Evolutionary conservation across 2,888 invertebrate genomes (phyloP).

Genomic region (Dryadula phaetusa): DNA sequence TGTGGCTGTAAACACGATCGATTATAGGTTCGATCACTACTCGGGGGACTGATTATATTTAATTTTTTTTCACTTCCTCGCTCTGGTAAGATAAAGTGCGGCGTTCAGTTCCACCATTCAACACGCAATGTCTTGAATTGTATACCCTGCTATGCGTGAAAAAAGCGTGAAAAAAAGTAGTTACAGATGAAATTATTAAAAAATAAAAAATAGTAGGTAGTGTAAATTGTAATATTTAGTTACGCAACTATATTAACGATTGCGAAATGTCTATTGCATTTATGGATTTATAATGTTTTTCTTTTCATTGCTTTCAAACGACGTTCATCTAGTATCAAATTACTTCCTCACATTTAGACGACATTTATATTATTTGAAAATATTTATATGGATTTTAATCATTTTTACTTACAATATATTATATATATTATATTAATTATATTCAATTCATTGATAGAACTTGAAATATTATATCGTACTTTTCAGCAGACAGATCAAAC

Average conservation of each 20-base stretch:
- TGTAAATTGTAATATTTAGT: not conserved
- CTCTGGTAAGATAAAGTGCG: too few species aligned
- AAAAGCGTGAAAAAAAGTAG: too few species aligned
- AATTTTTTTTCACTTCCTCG: too few species aligned
- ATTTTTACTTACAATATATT: not conserved
- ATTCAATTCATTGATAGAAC: not conserved
- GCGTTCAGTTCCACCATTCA: too few species aligned
- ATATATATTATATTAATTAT: too few species aligned
- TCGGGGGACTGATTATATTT: too few species aligned
- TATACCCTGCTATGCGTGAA: too few species aligned
- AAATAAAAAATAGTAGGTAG: not conserved
- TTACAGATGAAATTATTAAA: too few species aligned
- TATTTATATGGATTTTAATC: not conserved
- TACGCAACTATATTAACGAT: not conserved
- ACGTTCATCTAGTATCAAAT: not conserved
- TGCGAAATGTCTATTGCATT: not conserved
- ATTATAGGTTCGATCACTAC: too few species aligned
- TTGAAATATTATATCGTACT: not conserved
- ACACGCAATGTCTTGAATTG: too few species aligned
- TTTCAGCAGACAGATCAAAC: not conserved
- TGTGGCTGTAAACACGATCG: too few species aligned
- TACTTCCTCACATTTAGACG: not conserved
- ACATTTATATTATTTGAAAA: not conserved
- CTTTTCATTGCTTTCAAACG: not conserved
- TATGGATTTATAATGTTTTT: not conserved